These are phyloP conservation scores for Elmis aenea DNA, from an alignment of 2,888 invertebrate genomes.

Conservation along the genomic window DNA sequence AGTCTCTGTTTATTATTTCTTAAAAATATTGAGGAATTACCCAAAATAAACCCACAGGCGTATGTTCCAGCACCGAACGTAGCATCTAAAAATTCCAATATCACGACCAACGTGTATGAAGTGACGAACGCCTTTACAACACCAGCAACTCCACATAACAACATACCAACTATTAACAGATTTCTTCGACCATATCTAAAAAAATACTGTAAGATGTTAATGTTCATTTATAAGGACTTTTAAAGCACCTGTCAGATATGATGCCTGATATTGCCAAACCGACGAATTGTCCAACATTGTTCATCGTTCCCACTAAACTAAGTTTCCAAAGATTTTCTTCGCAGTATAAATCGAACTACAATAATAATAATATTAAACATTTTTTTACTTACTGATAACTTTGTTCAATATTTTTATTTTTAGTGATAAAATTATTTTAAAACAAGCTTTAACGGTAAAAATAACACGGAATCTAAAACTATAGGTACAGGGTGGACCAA, in stretches of 20 bases:
- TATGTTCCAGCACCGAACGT: constrained; percentile 65
- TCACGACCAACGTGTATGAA: constrained; percentile 63
- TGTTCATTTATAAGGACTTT: background rate
- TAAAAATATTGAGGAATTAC: no score
- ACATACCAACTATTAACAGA: constrained; percentile 54
- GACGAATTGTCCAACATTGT: constrained; percentile 11
- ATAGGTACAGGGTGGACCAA: no score
- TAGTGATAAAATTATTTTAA: no score
- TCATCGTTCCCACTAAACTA: constrained; percentile 56
- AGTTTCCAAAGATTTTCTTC: constrained; percentile 64
- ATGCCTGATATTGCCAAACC: constrained; percentile 56
- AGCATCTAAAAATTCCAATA: constrained; percentile 69
- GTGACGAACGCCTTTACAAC: constrained; percentile 63
- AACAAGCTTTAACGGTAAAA: no score
- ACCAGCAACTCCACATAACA: constrained; percentile 61
- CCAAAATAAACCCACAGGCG: constrained; percentile 67
- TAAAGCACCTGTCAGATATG: constrained; percentile 62
- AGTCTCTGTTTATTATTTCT: no score
- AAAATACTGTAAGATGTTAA: constrained; percentile 6
- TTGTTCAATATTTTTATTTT: no score
- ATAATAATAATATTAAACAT: constrained; percentile 11
- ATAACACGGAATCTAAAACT: no score
- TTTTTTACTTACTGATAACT: no score
- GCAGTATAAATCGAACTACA: constrained; percentile 62
- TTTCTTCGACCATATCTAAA: constrained; percentile 57